Base-by-base conservation (phyloP, 2,113 vertebrate species). In the Sinocyclocheilus anshuiensis region DNA sequence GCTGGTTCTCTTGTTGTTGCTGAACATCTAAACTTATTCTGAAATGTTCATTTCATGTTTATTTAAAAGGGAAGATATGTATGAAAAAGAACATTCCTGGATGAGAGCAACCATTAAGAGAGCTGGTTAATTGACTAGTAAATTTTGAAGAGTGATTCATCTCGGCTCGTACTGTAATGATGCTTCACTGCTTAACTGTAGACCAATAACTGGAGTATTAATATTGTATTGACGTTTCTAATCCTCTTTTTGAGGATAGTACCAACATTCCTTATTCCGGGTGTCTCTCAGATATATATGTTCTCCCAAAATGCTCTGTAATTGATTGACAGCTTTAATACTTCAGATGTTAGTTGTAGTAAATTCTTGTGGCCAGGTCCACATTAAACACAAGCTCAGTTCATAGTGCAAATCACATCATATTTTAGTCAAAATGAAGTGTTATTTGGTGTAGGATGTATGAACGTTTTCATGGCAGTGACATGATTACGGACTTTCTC, bases 261-360 rank as follows among this genome's bases (percentile, higher is more conserved):
- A 24, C 57, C 67, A 83, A 89, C 55, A 86, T 89, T 90, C 83
- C 82, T 87, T 83, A 29, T 50, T 79, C 81, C 50, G 42, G 29
- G 39, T 36, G 61, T 82, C 22, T 53, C 36, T 33, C 22, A 26
- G 12, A 67, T 81, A 29, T 81, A 33, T 39, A n/a, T 81, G 42
- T 72, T 55, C 29, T 83, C 42, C 50, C 29, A 71, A 65, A 87
- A 67, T 85, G 57, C 29, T 88, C 26, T 65, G 39, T 48, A 39
- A 78, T 86, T 80, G 81, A 84, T 55, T 50, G n/a, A 45, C 57
- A 29, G 22, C 79, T 77, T 63, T 8, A 67, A 72, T 78, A 59
- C 2, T 72, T 77, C 15, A 36, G 50, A 39, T 81, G 67, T 77
- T 76, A 67, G 79, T n/a, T 84, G 57, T 76, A 10, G 65, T 29